Percentiles rank a stretch among this genome's conserved stretches.
Conservation (phyloP, 2,797 vertebrate species). For the Oophaga sylvatica region DNA sequence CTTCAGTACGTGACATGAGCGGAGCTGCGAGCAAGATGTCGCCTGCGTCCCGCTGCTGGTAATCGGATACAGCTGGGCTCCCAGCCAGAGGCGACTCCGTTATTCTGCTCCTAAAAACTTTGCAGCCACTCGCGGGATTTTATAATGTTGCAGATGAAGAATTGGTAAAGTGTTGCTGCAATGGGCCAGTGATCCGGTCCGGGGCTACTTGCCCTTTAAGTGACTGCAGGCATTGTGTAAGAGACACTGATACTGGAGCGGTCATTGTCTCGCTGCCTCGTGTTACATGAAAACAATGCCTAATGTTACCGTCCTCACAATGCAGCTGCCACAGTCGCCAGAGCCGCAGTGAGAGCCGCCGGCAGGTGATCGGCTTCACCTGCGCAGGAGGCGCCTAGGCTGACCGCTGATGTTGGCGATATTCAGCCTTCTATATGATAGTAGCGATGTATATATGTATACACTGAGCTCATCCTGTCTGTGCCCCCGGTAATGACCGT, state of each 20-base stretch:
- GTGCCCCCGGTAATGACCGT: neutral
- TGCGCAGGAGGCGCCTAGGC: neutral
- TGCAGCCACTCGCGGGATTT: neutral
- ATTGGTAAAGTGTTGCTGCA: neutral
- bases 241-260: conserved; percentile 31
- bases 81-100: neutral
- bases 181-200: neutral
- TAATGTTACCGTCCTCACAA: conserved; percentile 26
- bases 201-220: conserved; percentile 10
- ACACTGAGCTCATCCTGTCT: no score
- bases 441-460: neutral
- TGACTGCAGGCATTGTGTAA: conserved; percentile 25
- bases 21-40: neutral
- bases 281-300: conserved; percentile 51
- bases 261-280: conserved; percentile 32
- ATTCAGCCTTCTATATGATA: no score
- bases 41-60: neutral
- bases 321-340: conserved; percentile 16
- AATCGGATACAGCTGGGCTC: neutral
- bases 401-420: neutral
- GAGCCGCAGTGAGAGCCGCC: neutral
- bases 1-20: neutral
- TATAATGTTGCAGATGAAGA: neutral
- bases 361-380: neutral
- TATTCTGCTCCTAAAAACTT: neutral